Evolutionary conservation across 2,888 invertebrate genomes (phyloP).

Genomic region (Chymomyza procnemis): DNA sequence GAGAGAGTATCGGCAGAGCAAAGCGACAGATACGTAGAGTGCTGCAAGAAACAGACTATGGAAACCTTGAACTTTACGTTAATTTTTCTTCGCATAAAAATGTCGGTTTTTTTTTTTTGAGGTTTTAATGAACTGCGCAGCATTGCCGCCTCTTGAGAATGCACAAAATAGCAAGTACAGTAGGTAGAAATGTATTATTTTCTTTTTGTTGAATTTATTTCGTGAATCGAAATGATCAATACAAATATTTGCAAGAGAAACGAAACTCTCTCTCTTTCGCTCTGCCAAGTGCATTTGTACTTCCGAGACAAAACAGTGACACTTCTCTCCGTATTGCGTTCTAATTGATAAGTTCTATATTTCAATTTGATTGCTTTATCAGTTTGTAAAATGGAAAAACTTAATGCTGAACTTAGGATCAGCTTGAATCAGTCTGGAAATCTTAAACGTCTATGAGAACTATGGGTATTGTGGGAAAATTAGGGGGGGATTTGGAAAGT

Average conservation of each 20-base stretch:
- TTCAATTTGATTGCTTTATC: not conserved
- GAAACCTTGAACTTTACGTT: slow-evolving; percentile 49
- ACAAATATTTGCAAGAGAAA: not conserved
- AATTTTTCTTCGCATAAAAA: not conserved
- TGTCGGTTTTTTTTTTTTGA: not conserved
- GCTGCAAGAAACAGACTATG: not conserved
- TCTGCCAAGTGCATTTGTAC: not conserved
- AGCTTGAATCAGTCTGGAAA: not conserved
- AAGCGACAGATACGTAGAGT: not conserved
- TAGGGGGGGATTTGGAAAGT: no score
- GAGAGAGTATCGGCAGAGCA: not conserved
- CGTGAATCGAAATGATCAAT: not conserved
- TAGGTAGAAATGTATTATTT: not conserved
- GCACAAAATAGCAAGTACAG: not conserved
- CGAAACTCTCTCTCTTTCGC: not conserved
- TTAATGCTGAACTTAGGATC: slow-evolving; percentile 2
- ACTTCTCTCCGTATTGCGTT: not conserved
- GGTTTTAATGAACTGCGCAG: not conserved
- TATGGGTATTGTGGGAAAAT: no score
- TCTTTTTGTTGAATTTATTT: no score
- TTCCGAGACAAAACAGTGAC: not conserved
- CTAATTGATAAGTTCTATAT: not conserved
- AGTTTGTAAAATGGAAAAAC: not conserved
- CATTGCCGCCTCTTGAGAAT: not conserved
- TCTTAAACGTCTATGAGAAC: no score